Evolutionary conservation across 2,113 vertebrate species (phyloP).

Genomic region (Silurus asotus): DNA sequence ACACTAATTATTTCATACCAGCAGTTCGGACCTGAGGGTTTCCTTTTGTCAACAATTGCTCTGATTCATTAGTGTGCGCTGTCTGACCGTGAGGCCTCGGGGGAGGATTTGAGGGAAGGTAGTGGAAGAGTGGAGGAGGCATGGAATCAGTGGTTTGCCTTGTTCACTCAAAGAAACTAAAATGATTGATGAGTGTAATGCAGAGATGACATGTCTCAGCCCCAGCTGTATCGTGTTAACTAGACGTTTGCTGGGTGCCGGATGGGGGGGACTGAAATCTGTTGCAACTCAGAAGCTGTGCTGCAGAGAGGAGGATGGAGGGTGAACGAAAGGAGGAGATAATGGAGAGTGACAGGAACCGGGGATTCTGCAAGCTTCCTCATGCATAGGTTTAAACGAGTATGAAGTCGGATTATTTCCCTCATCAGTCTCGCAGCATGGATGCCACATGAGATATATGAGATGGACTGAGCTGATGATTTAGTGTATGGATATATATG

Average conservation of each 20-base stretch:
- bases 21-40: slow-evolving; percentile 45
- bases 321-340: slow-evolving; percentile 31
- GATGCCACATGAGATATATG: slow-evolving; percentile 8
- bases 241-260: slow-evolving; percentile 57
- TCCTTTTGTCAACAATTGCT: slow-evolving; percentile 68
- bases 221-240: slow-evolving; percentile 72
- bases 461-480: neutral
- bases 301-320: slow-evolving; percentile 20
- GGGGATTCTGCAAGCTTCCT: slow-evolving; percentile 25
- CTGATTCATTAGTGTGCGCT: slow-evolving; percentile 70
- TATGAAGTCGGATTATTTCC: slow-evolving; percentile 40
- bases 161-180: slow-evolving; percentile 66
- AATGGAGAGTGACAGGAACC: slow-evolving; percentile 46
- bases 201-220: slow-evolving; percentile 63
- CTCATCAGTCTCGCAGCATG: slow-evolving; percentile 10
- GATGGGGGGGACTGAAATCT: slow-evolving; percentile 60
- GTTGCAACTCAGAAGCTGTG: slow-evolving; percentile 68
- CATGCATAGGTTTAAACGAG: slow-evolving; percentile 35
- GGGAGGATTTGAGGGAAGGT: slow-evolving; percentile 54
- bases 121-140: slow-evolving; percentile 39
- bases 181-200: slow-evolving; percentile 71
- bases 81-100: slow-evolving; percentile 60
- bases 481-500: slow-evolving; percentile 52
- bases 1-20: slow-evolving; percentile 69
- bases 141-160: slow-evolving; percentile 59